Percentiles rank a stretch among this genome's conserved stretches.
Evolutionary conservation across 1,140 invertebrate genomes (phyloP).

Genomic region (Tetranychus urticae): DNA sequence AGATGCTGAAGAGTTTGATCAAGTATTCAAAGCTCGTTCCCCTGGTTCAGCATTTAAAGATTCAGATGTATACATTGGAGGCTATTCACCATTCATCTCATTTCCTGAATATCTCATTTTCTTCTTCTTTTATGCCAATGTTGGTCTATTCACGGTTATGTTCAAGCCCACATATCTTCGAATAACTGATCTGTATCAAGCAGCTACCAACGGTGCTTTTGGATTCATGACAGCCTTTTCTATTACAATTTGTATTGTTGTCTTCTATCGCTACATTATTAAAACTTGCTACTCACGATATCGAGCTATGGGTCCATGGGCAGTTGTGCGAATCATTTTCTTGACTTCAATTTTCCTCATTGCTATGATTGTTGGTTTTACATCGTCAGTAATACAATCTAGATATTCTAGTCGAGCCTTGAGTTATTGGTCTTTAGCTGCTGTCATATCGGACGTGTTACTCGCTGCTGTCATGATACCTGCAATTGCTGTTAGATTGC

Average conservation of each 20-base stretch:
- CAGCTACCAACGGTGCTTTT: neutral
- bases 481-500: too few species aligned
- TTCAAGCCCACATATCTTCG: neutral
- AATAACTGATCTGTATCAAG: neutral
- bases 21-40: neutral
- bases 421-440: neutral
- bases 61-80: neutral
- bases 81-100: neutral
- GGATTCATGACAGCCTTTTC: neutral
- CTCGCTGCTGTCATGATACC: too few species aligned
- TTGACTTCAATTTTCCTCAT: neutral
- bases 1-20: neutral
- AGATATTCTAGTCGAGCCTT: neutral
- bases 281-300: neutral
- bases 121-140: neutral
- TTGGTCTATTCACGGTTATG: neutral
- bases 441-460: neutral
- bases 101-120: neutral
- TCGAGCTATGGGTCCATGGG: neutral
- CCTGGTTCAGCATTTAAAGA: neutral
- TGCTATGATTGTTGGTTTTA: neutral
- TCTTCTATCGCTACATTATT: neutral
- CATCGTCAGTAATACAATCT: neutral
- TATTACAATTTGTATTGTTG: neutral
- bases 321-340: neutral